Base-by-base conservation (phyloP, 2,888 invertebrate genomes). In the Piscicola geometra region DNA sequence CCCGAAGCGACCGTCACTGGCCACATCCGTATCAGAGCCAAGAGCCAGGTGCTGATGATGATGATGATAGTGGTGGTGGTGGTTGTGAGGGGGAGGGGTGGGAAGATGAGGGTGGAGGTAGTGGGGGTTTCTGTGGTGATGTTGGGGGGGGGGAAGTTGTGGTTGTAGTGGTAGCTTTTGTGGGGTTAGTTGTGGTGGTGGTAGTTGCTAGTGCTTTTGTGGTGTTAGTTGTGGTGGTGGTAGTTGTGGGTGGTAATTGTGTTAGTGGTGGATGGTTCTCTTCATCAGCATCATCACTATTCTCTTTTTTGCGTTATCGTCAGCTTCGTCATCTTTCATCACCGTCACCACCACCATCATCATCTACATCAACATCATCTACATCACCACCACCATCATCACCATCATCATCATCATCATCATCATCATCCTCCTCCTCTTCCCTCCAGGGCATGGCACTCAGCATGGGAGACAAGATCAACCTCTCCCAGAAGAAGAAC, bases 381-480 rank as follows among this genome's bases (percentile, higher is more conserved):
- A 12, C 73, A 73, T 28, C 73, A 25, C 30, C 52, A 60, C 35
- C 60, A 76, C 60, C 70, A 71, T 52, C 56, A 75, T 75, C 60
- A 76, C 50, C 60, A 60, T 32, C 28, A 72, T 71, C 60, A 47
- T 71, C 50, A 71, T 28, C 71, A 41, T 71, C 50, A 1, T 28
- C 50, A 41, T 41, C 41, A 5, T 41, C 41, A 41, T 41, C 41
- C 9, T 41, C 41, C 9, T 41, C 41, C 25, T 80, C 81, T 81
- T 78, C 25, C 80, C 81, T 81, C 78, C 87, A 94, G 93, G 99
- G 99, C 78, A 99, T 99, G 98, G 99, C 99, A 2, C 88, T 99
- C 30, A 95, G 96, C 83, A 89, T 99, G 82, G 99, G 99, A 64
- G 99, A 99, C 86, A 98, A 99, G 87, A 96, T 99, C 82, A 97